Conservation (phyloP, 1,140 invertebrate species). For the Formica exsecta region DNA sequence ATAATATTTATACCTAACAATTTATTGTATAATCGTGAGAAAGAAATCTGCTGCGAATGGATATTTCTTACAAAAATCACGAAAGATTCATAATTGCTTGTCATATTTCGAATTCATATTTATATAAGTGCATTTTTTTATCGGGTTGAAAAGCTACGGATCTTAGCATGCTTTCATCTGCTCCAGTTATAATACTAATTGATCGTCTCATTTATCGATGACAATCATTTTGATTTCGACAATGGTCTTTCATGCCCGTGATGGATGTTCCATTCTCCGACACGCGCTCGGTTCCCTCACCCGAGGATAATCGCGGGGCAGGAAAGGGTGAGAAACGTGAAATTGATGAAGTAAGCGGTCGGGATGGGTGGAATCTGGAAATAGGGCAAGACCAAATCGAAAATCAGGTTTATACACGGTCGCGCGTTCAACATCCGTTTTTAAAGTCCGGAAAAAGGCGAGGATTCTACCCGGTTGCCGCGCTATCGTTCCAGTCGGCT, state of each 20-base stretch:
- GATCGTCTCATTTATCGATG: conserved; percentile 20
- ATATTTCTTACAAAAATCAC: neutral
- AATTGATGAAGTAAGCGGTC: conserved; percentile 50
- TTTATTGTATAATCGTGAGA: neutral
- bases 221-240: conserved; percentile 44
- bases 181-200: neutral
- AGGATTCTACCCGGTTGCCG: conserved; percentile 37
- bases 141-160: neutral
- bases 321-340: conserved; percentile 62
- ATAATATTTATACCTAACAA: neutral
- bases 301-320: conserved; percentile 36
- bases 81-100: neutral
- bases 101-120: neutral
- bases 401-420: conserved; percentile 70
- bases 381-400: conserved; percentile 49
- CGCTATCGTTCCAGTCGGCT: conserved; percentile 74
- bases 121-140: neutral
- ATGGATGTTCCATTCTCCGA: conserved; percentile 54
- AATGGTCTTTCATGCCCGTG: conserved; percentile 23
- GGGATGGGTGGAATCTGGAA: conserved; percentile 40
- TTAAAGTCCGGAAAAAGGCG: conserved; percentile 52
- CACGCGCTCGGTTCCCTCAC: conserved; percentile 43
- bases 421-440: conserved; percentile 45
- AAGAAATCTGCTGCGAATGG: neutral
- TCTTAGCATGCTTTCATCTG: neutral